Evolutionary conservation across 2,113 vertebrate genomes (phyloP), one percentile per base, ranked within the genome.

Genomic region (Ancistrus triradiatus): DNA sequence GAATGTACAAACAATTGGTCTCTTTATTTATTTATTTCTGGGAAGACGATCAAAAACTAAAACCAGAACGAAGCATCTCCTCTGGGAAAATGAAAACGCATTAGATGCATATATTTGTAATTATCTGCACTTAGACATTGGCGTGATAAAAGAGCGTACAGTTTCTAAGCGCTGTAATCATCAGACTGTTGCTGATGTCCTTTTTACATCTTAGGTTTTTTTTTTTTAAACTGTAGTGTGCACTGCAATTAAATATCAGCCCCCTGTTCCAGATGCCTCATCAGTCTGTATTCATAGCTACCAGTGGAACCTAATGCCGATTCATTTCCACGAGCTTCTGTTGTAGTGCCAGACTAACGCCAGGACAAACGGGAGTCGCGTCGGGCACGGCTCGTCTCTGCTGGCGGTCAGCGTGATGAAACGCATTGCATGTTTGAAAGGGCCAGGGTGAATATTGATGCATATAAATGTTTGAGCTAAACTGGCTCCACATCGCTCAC

Each of bases 401-500:
- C 52, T 57, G 43, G 62, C 21, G 10, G 55, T 70, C 66, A 50
- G 67, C 28, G 13, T 63, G 63, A 59, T 49, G 70, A 68, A 57
- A 80, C 66, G 56, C 66, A 59, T 63, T 51, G 59, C 60, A 42
- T 59, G 66, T 78, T 74, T 70, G 59, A 76, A 50, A 75, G 66
- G 59, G 40, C 33, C 64, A 28, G 38, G 37, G 72, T 79, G 74
- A 82, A 81, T 83, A 75, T 72, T 77, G 77, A 79, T 79, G 64
- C 43, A 42, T 63, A 65, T 71, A 68, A 80, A 80, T 76, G 73
- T 78, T 81, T 80, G 55, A 62, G 61, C 62, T 77, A 50, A 77
- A 80, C 70, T 76, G 72, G 57, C 33, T 49, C 51, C 59, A 47
- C 40, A 77, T 74, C 66, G 22, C 66, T 63, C 73, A 66, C 66